A percentile compares a stretch with the other conserved stretches of the same genome.
These are phyloP conservation scores for Parelbella ahira DNA, from an alignment of 2,888 invertebrate species.

Conservation along the genomic window DNA sequence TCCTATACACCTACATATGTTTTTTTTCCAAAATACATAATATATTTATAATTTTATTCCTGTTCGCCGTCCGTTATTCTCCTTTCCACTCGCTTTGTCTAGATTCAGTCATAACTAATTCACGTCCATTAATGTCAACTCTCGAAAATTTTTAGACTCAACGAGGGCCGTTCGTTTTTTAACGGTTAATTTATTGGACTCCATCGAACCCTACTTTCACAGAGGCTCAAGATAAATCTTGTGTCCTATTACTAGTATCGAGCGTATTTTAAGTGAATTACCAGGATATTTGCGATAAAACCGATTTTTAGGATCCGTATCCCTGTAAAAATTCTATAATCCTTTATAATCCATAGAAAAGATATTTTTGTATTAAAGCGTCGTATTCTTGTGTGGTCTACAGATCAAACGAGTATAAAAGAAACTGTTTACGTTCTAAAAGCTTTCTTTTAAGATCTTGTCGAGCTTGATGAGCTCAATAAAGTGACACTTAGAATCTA, in stretches of 20 bases:
- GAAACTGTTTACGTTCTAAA: not conserved
- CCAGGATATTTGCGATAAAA: conserved; percentile 5
- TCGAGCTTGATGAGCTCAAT: conserved; percentile 8
- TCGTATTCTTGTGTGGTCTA: conserved; percentile 17
- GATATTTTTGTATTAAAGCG: not conserved
- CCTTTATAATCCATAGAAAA: conserved; percentile 6
- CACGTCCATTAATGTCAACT: not conserved
- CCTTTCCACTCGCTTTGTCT: not conserved
- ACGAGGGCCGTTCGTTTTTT: not conserved
- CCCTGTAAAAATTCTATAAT: conserved; percentile 6
- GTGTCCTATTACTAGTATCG: conserved; percentile 1
- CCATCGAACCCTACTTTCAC: conserved; percentile 1
- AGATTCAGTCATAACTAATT: not conserved
- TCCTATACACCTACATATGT: too few relatives aligned
- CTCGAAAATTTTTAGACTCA: not conserved
- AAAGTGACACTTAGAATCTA: conserved; percentile 5
- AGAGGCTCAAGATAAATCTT: conserved; percentile 7
- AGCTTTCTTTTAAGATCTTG: not conserved
- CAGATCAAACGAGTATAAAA: conserved; percentile 4
- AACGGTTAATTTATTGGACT: not conserved
- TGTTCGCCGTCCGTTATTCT: not conserved
- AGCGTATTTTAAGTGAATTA: not conserved
- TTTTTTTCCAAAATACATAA: too few relatives aligned
- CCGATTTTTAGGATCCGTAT: not conserved
- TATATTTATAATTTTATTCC: too few relatives aligned